Evolutionary conservation across 92 coral and sea anemone genomes (phyloP), one percentile per base, ranked within the genome.

Genomic region (Muricea muricata): DNA sequence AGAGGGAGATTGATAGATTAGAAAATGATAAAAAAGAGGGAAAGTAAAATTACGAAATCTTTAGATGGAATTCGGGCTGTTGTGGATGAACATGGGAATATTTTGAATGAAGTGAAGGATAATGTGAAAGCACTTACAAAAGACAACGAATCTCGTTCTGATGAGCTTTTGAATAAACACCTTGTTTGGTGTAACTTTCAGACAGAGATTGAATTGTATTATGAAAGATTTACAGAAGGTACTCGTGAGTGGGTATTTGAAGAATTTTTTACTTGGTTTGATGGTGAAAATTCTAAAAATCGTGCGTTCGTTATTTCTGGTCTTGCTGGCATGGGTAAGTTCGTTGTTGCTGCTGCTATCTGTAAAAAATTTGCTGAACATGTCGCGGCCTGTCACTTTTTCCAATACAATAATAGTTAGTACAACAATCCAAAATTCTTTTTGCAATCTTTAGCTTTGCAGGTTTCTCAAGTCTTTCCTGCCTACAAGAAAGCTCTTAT

Each of bases 311-410:
- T 89, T 26, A 48, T 91, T n/a, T 76, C 90, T 41, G 94, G 90
- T 11, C 69, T 75, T 65, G 85, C 94, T 45, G 94, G 94, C 1
- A 90, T 91, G 87, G 94, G 94, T 14, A 88, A 91, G 72, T 81
- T 90, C 9, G 90, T 89, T 18, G 73, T 91, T 39, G 90, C 92
- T 14, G 94, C 90, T 17, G 42, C 72, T 57, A 28, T 75, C 1
- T 89, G 94, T 45, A 61, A 86, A 48, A 68, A 15, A 24, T 85
- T 89, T 85, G 63, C 73, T 7, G 75, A 52, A 2, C 54, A 85
- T 1, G 83, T 91, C 28, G 92, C 85, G 30, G 94, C 81, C 35
- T 48, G 77, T 41, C 70, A 63, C 30, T 63, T 63, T 7, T 63
- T 63, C 30, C 84, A 80, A 26, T 31, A 58, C 56, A 80, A 65